Conservation (phyloP, 1,140 invertebrate species). For the Maniola jurtina region DNA sequence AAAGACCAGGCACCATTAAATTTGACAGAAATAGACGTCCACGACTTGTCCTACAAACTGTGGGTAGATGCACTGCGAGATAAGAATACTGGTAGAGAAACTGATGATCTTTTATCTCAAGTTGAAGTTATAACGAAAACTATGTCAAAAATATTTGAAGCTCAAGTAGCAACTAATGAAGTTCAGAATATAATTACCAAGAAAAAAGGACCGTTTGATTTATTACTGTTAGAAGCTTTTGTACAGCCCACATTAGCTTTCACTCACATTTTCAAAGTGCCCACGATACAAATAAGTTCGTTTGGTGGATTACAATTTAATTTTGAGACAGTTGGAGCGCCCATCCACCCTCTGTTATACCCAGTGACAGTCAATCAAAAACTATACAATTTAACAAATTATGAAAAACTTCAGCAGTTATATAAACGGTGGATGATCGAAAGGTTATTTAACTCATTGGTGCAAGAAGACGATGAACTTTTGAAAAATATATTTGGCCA, state of each 20-base stretch:
- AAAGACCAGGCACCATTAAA: slow-evolving; percentile 45
- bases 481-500: slow-evolving; percentile 35
- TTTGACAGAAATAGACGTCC: slow-evolving; percentile 59
- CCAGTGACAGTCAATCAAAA: slow-evolving; percentile 15
- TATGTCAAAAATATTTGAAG: slow-evolving; percentile 17
- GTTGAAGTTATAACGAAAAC: background rate
- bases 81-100: slow-evolving; percentile 23
- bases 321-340: slow-evolving; percentile 29
- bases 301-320: slow-evolving; percentile 30
- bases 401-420: slow-evolving; percentile 47
- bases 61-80: slow-evolving; percentile 62
- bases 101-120: slow-evolving; percentile 7
- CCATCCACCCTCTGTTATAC: slow-evolving; percentile 33
- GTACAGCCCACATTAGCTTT: slow-evolving; percentile 26
- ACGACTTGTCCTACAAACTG: slow-evolving; percentile 46
- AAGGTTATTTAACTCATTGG: background rate
- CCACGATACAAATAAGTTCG: slow-evolving; percentile 41
- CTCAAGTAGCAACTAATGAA: slow-evolving; percentile 30
- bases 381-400: slow-evolving; percentile 32
- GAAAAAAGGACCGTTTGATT: slow-evolving; percentile 41
- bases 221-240: slow-evolving; percentile 38
- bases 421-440: slow-evolving; percentile 17
- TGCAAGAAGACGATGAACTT: slow-evolving; percentile 1
- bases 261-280: slow-evolving; percentile 42
- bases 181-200: slow-evolving; percentile 36